Evolutionary conservation across 2,888 invertebrate species (phyloP), one percentile per base, ranked within the genome.

Genomic region (Mactromeris polynyma): DNA sequence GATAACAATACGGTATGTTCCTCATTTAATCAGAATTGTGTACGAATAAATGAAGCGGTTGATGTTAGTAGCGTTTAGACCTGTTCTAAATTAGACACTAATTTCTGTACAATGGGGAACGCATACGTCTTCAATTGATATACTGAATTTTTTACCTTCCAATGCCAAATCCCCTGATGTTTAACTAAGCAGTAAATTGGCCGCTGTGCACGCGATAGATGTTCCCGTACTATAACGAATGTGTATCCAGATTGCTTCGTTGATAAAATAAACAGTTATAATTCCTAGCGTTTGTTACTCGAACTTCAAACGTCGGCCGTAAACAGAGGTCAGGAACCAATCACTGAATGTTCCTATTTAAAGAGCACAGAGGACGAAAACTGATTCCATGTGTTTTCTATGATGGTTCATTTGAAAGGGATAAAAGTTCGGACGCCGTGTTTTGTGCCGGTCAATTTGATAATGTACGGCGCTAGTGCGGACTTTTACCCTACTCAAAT

Each of bases 251-350:
- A 87, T 79, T 82, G 85, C 77, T 86, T 81, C 81, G 58, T 64
- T 87, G 83, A 85, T 89, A 87, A 87, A 89, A 87, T 87, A 89
- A 87, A 89, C 87, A 85, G 85, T 82, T 85, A 86, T 86, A 89
- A 86, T 42, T 78, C 33, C 14, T 19, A 46, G 77, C 78, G 84
- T 84, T 84, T 84, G 84, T 84, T 78, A 9, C n/a, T 21, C 2
- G 77, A n/a, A 78, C 84, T 51, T 84, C 84, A 84, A 84, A 84
- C n/a, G 78, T 33, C 14, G 17, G 26, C 79, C 21, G 40, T n/a
- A 42, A 38, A 42, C 46, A 40, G 26, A 79, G 79, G 46, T 79
- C 79, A 79, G 36, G 14, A 79, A 79, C 2, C 14, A 31, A 11
- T 40, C 19, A 40, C 33, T 36, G 3, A 11, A 73, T 19, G 36